These are phyloP conservation scores for Syrrhaptes paradoxus DNA, from an alignment of 2,113 vertebrate species.

Conservation along the genomic window DNA sequence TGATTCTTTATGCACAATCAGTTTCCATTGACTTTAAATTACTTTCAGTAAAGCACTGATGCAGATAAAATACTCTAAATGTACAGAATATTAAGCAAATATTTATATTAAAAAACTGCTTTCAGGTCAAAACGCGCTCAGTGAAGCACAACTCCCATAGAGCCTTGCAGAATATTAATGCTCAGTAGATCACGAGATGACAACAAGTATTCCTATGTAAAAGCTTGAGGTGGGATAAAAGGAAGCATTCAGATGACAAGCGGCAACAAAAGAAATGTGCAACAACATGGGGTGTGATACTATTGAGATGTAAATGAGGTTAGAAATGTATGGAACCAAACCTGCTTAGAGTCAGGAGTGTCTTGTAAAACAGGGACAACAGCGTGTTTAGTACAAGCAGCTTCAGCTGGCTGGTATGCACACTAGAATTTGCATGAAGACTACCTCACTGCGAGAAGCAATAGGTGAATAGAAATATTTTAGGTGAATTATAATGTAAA, in stretches of 20 bases:
- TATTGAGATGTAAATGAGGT: conserved; percentile 71
- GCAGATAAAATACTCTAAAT: conserved; percentile 76
- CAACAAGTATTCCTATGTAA: conserved; percentile 39
- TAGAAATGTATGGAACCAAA: conserved; percentile 36
- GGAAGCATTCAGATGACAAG: conserved; percentile 31
- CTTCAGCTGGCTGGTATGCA: background rate
- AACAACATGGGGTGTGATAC: conserved; percentile 23
- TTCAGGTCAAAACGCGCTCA: conserved; percentile 75
- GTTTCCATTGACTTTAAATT: conserved; percentile 77
- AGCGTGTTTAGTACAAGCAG: background rate
- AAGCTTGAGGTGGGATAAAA: conserved; percentile 55
- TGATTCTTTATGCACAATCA: conserved; percentile 72
- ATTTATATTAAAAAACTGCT: conserved; percentile 78
- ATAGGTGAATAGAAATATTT: background rate
- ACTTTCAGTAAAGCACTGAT: conserved; percentile 68
- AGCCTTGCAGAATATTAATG: conserved; percentile 74
- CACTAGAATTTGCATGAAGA: background rate
- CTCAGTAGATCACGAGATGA: conserved; percentile 60
- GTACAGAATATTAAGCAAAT: conserved; percentile 82
- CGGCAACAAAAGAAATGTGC: conserved; percentile 46
- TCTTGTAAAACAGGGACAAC: conserved; percentile 31
- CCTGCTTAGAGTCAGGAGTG: conserved; percentile 5
- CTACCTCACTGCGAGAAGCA: background rate
- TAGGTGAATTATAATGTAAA: background rate
- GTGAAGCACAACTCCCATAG: conserved; percentile 63